Base-by-base conservation (phyloP, 1,140 invertebrate species). In the Aphis craccivora region DNA sequence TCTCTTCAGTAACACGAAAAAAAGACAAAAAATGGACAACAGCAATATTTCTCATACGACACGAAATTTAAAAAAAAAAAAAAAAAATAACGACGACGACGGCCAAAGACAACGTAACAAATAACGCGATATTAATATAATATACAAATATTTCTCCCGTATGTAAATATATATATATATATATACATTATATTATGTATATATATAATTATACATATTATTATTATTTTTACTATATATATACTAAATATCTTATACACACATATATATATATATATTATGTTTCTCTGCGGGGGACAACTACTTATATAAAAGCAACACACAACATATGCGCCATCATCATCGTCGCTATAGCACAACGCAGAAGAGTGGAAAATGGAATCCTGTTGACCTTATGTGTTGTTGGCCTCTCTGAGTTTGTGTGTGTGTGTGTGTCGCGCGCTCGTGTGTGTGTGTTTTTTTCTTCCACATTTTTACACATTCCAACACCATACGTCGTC, bases 391-490 rank as follows among this genome's bases (percentile, higher is more conserved):
- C 89, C 89, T 90, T 90, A 90, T 90, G 89, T 67, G 89, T 90
- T 90, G 89, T 90, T 90, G 53, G 89, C 89, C 89, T 90, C 89
- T 67, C 37, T 7, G 89, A n/a, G 87, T 51, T 93, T 18, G 45
- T 67, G 40, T 67, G 20, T 45, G 20, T 45, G 30, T 35, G 53
- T 67, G 37, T 40, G 88, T 76, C 35, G 87, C 25, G 35, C 40
- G 40, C 40, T 37, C 76, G 93, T 93, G 30, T 89, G 23, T 55
- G 40, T 43, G 51, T 90, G 53, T 55, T 76, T 93, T 93, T 60
- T 90, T 93, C 87, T 90, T 93, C 60, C 60, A 76, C 87, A 90
- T 90, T 90, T 90, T 90, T 90, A 90, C 89, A 90, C 89, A 90
- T 90, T 90, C 89, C 89, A 67, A 90, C 89, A 90, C 89, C 48